phyloP scores from a whole-genome alignment of 1,140 invertebrate species.

The Panagrolaimus sp. region DNA sequence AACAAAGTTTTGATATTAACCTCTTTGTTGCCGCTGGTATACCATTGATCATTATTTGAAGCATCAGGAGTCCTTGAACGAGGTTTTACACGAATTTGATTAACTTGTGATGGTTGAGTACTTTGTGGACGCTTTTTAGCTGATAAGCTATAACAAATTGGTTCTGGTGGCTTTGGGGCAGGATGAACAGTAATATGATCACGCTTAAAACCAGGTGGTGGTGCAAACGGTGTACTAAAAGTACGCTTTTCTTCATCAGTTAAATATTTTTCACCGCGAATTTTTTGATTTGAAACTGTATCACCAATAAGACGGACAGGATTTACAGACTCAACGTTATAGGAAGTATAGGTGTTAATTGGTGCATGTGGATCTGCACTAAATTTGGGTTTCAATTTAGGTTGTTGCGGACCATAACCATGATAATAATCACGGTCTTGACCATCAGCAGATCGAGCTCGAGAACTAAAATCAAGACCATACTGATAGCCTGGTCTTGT shows the following conservation, averaged over 20 bases:
- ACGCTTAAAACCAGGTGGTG: constrained; percentile 45
- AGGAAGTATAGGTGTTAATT: constrained; percentile 36
- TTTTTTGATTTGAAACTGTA: constrained; percentile 54
- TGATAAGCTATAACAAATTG: constrained; percentile 45
- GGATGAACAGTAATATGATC: constrained; percentile 34
- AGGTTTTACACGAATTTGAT: constrained; percentile 14
- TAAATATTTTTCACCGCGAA: constrained; percentile 25
- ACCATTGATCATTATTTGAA: constrained; percentile 16
- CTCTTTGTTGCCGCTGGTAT: constrained; percentile 32
- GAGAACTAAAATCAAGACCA: constrained; percentile 35
- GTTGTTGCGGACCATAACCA: constrained; percentile 42
- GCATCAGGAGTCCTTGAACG: constrained; percentile 12
- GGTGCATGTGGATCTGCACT: constrained; percentile 48
- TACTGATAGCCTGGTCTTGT: constrained; percentile 27
- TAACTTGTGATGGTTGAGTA: constrained; percentile 14
- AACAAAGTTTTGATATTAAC: constrained; percentile 33
- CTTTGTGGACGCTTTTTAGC: constrained; percentile 34
- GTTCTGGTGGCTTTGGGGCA: constrained; percentile 35
- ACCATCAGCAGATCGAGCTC: constrained; percentile 17
- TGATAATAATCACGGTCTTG: constrained; percentile 37
- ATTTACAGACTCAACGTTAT: constrained; percentile 29
- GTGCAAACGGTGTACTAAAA: constrained; percentile 43
- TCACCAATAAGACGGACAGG: constrained; percentile 48
- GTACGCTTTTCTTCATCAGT: constrained; percentile 40
- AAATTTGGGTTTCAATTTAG: constrained; percentile 38